A percentile compares a stretch with the other conserved stretches of the same genome.
These are phyloP conservation scores for Actinopyga echinites DNA, from an alignment of 53 echinoderm and acorn worm genomes.

Conservation along the genomic window DNA sequence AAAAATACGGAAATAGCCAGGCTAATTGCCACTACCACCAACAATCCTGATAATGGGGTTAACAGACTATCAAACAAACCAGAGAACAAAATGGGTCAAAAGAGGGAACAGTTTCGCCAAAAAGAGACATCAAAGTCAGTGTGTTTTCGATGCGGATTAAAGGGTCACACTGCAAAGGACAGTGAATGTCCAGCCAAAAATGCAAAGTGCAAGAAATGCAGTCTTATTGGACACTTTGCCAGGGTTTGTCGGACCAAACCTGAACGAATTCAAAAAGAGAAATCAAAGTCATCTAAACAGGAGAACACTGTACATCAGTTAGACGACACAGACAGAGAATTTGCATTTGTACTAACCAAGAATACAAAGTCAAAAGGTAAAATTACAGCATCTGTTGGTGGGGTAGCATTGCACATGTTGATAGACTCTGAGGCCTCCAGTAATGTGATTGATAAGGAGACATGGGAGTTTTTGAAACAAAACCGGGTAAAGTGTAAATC, in stretches of 20 bases:
- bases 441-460: constrained; percentile 44
- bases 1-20: too few relatives aligned
- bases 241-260: constrained; percentile 42
- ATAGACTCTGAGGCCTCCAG: constrained; percentile 54
- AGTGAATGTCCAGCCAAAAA: constrained; percentile 55
- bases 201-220: constrained; percentile 53
- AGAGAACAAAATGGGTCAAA: too few relatives aligned
- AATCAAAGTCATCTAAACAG: not conserved
- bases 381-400: constrained; percentile 17
- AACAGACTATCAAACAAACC: too few relatives aligned
- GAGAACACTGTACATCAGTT: not conserved
- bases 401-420: constrained; percentile 30
- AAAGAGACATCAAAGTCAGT: too few relatives aligned
- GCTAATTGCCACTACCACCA: too few relatives aligned
- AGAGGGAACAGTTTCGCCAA: too few relatives aligned
- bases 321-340: constrained; percentile 1
- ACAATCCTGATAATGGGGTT: too few relatives aligned
- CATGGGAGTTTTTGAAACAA: constrained; percentile 48
- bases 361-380: constrained; percentile 3
- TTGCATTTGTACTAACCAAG: constrained; percentile 9
- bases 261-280: not conserved
- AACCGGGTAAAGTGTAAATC: constrained; percentile 43
- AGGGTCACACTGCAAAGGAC: too few relatives aligned
- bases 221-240: constrained; percentile 39
- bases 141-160: too few relatives aligned